Evolutionary conservation across 2,797 vertebrate species (phyloP), one percentile per base, ranked within the genome.

Genomic region (Gorsachius magnificus): DNA sequence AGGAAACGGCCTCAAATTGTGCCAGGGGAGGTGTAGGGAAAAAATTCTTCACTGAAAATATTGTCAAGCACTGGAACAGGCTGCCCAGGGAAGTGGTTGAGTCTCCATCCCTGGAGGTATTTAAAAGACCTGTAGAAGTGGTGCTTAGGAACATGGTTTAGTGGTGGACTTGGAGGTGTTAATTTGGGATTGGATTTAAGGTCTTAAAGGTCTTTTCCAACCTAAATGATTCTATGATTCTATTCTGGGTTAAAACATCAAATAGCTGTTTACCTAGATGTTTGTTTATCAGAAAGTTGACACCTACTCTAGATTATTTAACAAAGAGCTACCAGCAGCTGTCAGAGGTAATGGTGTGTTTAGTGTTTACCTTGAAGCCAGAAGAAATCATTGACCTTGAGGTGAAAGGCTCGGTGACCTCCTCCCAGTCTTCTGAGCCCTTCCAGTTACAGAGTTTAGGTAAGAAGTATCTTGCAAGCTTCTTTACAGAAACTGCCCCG

Each of bases 271-370:
- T 64, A 84, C 16, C n/a, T 56, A 70, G 68, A 65, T 31, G 70
- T 56, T 76, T 92, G 21, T 77, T 92, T 72, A 80, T 60, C 54
- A 87, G 60, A 93, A 90, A 92, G 38, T 43, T 77, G 81, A 81
- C 60, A 86, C 29, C 31, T 78, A 33, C 17, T 80, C 60, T 48
- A 43, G 64, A n/a, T 87, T 86, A 72, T 90, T 96, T 85, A 86
- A 56, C 51, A 76, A 79, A 95, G 63, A 89, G n/a, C 48, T 91
- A 84, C 75, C 77, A 90, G 71, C 94, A 95, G 56, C 65, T 95
- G 50, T 78, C 38, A 93, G 77, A 89, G 35, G 56, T 69, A 94
- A 94, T 72, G 84, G 24, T 79, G 65, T 90, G 26, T 58, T 94
- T 64, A 95, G 51, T 83, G 65, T 71, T 93, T 91, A 89, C 57